phyloP scores from a whole-genome alignment of 2,888 invertebrate species.

The Homarus gammarus region DNA sequence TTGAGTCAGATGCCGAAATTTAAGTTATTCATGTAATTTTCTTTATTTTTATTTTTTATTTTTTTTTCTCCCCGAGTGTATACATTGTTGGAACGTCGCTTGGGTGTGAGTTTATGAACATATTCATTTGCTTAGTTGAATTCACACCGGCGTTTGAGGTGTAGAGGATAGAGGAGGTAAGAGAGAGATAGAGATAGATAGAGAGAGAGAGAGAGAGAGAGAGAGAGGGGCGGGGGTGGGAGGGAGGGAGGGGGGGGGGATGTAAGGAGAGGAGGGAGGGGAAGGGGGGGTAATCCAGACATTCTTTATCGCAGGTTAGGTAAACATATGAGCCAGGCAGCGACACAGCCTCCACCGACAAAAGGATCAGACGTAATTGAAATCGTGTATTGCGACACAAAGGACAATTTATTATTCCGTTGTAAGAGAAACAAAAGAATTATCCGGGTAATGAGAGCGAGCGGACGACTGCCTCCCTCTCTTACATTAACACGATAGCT shows the following conservation, averaged over 20 bases:
- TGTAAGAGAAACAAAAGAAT: slow-evolving; percentile 28
- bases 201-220: too few relatives aligned
- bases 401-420: slow-evolving; percentile 59
- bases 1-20: slow-evolving; percentile 52
- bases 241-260: too few relatives aligned
- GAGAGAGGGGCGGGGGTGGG: too few relatives aligned
- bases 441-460: slow-evolving; percentile 43
- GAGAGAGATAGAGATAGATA: too few relatives aligned
- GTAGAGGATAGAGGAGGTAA: background rate
- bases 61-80: background rate
- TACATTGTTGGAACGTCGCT: background rate
- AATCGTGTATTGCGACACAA: slow-evolving; percentile 60
- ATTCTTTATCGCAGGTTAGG: slow-evolving; percentile 53
- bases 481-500: slow-evolving; percentile 22
- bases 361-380: slow-evolving; percentile 51
- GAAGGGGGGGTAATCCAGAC: background rate
- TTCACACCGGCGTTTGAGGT: slow-evolving; percentile 25
- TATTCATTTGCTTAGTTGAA: slow-evolving; percentile 49
- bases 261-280: too few relatives aligned
- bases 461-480: slow-evolving; percentile 27
- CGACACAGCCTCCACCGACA: slow-evolving; percentile 22
- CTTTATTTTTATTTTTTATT: background rate
- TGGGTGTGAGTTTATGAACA: slow-evolving; percentile 52
- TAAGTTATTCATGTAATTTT: slow-evolving; percentile 63
- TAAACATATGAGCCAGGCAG: slow-evolving; percentile 32